Evolutionary conservation across 1,140 invertebrate genomes (phyloP).

Genomic region (Lethocerus indicus): DNA sequence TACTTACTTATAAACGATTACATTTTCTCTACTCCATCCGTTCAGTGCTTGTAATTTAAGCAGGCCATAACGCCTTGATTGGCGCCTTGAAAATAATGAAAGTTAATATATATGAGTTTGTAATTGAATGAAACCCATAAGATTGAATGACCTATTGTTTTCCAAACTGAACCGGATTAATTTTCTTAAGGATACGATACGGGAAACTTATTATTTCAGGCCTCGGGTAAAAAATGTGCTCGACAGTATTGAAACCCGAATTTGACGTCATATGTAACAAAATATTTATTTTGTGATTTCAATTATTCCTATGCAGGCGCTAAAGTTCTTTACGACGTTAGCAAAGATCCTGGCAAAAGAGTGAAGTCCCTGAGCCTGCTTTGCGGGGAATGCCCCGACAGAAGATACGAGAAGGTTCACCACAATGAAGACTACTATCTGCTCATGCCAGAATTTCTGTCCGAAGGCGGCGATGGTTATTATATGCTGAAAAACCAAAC

Average conservation of each 20-base stretch:
- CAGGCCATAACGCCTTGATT: too few relatives aligned
- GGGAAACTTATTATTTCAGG: too few relatives aligned
- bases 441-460: slow-evolving; percentile 30
- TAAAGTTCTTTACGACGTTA: slow-evolving; percentile 34
- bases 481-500: slow-evolving; percentile 5
- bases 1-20: too few relatives aligned
- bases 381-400: slow-evolving; percentile 33
- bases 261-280: not conserved
- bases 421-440: slow-evolving; percentile 27
- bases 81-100: too few relatives aligned
- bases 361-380: slow-evolving; percentile 30
- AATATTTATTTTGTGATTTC: not conserved
- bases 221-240: too few relatives aligned
- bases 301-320: slow-evolving; percentile 14
- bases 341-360: slow-evolving; percentile 26
- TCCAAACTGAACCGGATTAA: too few relatives aligned
- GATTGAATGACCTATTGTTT: too few relatives aligned
- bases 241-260: not conserved
- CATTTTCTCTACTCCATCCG: too few relatives aligned
- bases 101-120: too few relatives aligned
- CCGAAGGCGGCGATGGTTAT: slow-evolving; percentile 35
- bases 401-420: slow-evolving; percentile 26
- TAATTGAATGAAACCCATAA: too few relatives aligned
- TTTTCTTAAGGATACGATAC: too few relatives aligned
- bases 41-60: too few relatives aligned